Percentiles rank a stretch among this genome's conserved stretches.
Evolutionary conservation across 1,140 invertebrate genomes (phyloP).

Genomic region (Gryllus bimaculatus): DNA sequence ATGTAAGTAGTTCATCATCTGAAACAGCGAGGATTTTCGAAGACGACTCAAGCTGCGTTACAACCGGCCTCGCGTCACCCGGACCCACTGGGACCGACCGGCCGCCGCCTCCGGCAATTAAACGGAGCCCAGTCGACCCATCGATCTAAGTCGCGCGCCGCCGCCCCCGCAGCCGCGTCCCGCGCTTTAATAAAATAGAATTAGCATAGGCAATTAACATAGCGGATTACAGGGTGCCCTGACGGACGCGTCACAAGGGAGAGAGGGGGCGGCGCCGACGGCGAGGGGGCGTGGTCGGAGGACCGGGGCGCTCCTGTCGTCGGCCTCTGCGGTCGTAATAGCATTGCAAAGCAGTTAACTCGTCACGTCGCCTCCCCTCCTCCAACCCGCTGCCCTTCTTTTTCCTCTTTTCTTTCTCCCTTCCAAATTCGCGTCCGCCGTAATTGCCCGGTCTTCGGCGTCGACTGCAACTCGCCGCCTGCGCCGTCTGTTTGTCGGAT

Average conservation of each 20-base stretch:
- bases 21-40: too few species aligned
- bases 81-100: too few species aligned
- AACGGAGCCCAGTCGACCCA: background rate
- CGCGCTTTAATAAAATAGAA: background rate
- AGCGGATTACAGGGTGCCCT: background rate
- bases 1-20: too few species aligned
- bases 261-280: background rate
- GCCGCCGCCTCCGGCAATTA: too few species aligned
- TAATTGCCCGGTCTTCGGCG: background rate
- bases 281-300: too few species aligned
- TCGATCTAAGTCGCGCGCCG: background rate
- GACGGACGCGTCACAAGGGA: background rate
- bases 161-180: too few species aligned
- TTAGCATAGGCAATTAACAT: background rate
- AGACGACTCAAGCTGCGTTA: too few species aligned
- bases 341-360: background rate
- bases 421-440: background rate
- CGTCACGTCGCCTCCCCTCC: background rate
- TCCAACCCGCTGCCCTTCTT: background rate
- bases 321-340: background rate
- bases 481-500: background rate
- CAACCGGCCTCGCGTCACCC: too few species aligned
- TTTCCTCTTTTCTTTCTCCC: background rate
- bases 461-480: background rate
- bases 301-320: background rate